These are phyloP conservation scores for Lasioglossum calceatum DNA, from an alignment of 2,888 invertebrate species.

Conservation along the genomic window DNA sequence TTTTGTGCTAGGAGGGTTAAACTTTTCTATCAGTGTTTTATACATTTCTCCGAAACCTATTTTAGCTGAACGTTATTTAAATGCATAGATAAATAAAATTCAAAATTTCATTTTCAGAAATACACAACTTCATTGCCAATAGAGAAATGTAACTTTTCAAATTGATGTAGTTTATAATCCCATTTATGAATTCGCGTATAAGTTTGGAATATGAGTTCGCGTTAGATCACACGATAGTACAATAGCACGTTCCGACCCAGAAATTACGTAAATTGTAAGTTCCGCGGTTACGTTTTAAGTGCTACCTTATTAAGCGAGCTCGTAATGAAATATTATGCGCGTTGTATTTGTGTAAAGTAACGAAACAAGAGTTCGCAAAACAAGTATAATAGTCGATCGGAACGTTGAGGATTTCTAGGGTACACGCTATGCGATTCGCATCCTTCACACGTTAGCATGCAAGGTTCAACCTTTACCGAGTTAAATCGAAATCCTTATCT, in stretches of 20 bases:
- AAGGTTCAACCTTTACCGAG: neutral
- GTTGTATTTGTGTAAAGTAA: neutral
- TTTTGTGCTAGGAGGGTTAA: no score
- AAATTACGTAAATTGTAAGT: constrained; percentile 45
- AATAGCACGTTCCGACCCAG: constrained; percentile 23
- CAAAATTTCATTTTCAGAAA: neutral
- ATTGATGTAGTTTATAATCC: neutral
- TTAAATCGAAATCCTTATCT: neutral
- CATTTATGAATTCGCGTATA: neutral
- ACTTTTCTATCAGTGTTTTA: no score
- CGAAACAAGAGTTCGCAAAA: neutral
- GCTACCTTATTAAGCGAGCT: constrained; percentile 6
- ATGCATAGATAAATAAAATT: neutral
- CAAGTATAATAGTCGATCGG: neutral
- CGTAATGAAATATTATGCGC: neutral
- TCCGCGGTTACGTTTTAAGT: constrained; percentile 15
- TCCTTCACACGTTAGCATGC: neutral
- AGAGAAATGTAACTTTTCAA: neutral
- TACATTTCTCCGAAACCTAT: neutral
- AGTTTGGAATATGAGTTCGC: neutral
- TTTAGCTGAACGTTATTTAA: neutral
- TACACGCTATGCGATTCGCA: neutral
- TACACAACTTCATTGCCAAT: neutral
- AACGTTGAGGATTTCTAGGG: neutral
- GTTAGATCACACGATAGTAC: constrained; percentile 19